These are phyloP conservation scores for Thecophora atra DNA, from an alignment of 2,888 invertebrate genomes.

Conservation along the genomic window DNA sequence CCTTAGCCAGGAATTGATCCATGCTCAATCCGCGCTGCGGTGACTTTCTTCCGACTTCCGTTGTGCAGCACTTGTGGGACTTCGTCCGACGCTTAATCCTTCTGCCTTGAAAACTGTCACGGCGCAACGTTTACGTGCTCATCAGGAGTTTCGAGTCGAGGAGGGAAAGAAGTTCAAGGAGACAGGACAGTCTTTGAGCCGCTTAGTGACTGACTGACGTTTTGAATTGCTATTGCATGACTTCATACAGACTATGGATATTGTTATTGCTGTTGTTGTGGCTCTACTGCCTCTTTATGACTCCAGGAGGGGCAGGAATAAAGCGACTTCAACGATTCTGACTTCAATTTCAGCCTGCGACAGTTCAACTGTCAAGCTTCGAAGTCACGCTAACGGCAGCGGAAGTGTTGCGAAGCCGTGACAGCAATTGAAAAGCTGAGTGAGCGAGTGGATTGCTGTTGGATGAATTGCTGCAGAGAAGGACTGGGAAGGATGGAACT, in stretches of 20 bases:
- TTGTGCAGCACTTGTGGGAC: conserved; percentile 17
- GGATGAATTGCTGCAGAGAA: not conserved
- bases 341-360: conserved; percentile 34
- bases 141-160: not conserved
- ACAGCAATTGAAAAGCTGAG: conserved; percentile 14
- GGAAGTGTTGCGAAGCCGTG: conserved; percentile 23
- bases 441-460: not conserved
- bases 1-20: not conserved
- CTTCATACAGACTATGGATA: not conserved
- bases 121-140: not conserved
- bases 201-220: not conserved
- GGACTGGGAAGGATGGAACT: not conserved
- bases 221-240: not conserved
- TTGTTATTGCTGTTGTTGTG: conserved; percentile 18
- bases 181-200: conserved; percentile 25
- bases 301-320: conserved; percentile 1
- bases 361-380: conserved; percentile 27
- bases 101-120: not conserved
- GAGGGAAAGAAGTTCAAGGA: conserved; percentile 16
- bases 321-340: not conserved
- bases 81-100: conserved; percentile 29
- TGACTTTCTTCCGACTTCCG: not conserved
- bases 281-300: not conserved
- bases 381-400: conserved; percentile 19
- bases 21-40: not conserved